Conservation (phyloP, 1,140 invertebrate species). For the Lanistes nyassanus region DNA sequence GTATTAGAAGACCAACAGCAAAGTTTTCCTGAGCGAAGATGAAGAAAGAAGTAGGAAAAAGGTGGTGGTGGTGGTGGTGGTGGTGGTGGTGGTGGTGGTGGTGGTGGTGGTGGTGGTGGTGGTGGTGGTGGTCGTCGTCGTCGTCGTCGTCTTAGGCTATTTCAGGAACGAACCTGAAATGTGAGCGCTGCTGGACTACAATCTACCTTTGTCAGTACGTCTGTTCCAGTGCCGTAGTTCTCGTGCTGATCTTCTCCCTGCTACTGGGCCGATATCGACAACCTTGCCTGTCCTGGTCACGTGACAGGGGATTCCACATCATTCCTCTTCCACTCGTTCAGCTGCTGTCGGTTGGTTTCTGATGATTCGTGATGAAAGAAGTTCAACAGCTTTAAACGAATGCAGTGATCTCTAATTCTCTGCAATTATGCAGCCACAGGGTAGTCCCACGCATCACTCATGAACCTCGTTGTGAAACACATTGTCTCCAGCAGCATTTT, state of each 20-base stretch:
- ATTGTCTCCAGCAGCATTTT: too few species aligned
- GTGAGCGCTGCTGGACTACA: neutral
- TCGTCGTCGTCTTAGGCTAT: neutral
- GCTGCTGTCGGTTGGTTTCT: too few species aligned
- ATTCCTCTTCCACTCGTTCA: too few species aligned
- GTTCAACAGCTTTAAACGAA: too few species aligned
- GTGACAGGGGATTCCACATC: conserved; percentile 24
- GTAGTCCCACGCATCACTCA: too few species aligned
- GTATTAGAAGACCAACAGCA: neutral
- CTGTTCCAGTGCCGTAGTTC: conserved; percentile 73
- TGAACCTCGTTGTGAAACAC: too few species aligned
- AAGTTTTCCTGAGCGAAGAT: neutral
- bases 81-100: neutral
- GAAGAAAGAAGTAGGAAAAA: neutral
- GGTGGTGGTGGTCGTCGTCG: too few species aligned
- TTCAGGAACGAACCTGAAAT: neutral
- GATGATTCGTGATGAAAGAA: too few species aligned
- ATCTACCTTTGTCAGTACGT: conserved; percentile 57
- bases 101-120: neutral
- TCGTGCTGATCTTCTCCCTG: conserved; percentile 87
- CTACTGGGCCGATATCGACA: conserved; percentile 84
- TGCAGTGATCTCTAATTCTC: too few species aligned
- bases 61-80: neutral
- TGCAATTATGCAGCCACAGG: too few species aligned
- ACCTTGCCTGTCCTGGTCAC: conserved; percentile 70